Evolutionary conservation across 2,797 vertebrate species (phyloP), one percentile per base, ranked within the genome.

Genomic region (Tauraco hartlaubi): DNA sequence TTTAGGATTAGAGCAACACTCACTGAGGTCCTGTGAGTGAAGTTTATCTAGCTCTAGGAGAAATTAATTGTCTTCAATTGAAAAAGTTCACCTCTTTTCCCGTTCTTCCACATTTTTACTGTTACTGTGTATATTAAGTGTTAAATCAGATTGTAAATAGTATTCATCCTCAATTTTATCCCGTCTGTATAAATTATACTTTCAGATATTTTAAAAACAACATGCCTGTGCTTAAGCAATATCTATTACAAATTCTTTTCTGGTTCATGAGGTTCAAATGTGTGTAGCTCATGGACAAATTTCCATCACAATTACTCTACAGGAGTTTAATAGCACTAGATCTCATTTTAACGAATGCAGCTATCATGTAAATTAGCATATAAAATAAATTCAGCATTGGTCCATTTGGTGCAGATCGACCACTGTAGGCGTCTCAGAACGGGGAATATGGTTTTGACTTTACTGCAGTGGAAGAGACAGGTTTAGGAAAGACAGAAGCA

Each of bases 301-400:
- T 94, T 91, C 84, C 90, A 85, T 92, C 69, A 94, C 69, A 90
- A 78, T 92, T 96, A 77, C 85, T 79, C 92, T 93, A 79, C 67
- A 87, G 77, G 80, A 94, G 58, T 85, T 94, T 92, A 92, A 90
- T 92, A 88, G 78, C 59, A 76, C 28, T 66, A 62, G 69, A 86
- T 72, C 79, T 86, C 46, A 86, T 88, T 96, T 91, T 91, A 94
- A 94, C 0, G 0, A 84, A 88, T 77, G 56, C 68, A 91, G 82
- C 76, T 76, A 71, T 90, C 75, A 39, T 81, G 74, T 84, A 86
- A 93, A 89, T 94, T 58, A 92, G 6, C 73, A 51, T 68, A 75
- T 55, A 78, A 88, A 86, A 94, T 88, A 93, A 92, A 88, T 88
- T 72, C 91, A 81, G n/a, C 37, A 9, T 64, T 92, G 79, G 66